Base-by-base conservation (phyloP, 2,797 vertebrate species). In the Poeciliopsis turneri region DNA sequence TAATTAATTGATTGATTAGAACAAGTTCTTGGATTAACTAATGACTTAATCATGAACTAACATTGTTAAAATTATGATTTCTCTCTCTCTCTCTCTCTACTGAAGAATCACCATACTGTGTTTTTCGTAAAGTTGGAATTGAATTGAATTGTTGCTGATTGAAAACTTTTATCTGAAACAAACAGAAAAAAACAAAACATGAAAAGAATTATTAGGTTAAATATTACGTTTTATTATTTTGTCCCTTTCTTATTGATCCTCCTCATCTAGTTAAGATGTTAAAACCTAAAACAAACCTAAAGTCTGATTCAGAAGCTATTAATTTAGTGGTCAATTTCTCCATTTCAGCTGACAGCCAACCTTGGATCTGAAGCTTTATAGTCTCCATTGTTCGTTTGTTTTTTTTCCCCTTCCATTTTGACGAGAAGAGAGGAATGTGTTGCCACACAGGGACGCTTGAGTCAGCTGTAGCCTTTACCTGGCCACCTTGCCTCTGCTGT, bases 261-360 rank as follows among this genome's bases (percentile, higher is more conserved):
- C 16, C 30, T 36, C 9, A 18, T 64, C 61, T 64, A 64, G 33
- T 16, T 15, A 33, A 33, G 30, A 10, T 20, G 3, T 23, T 68
- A 20, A 41, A 41, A 41, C 39, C 41, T 68, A 33, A 25, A 72
- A 80, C 76, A 82, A 78, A 46, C 59, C 53, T 75, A 71, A 53
- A 28, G 80, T 72, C 75, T 79, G 80, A 82, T 49, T 70, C 74
- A 76, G 61, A 59, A 74, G 51, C 49, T 74, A 53, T 82, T 74
- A 59, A 41, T 82, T 75, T 72, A 64, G 73, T 23, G 61, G 83
- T 80, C 80, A 13, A 41, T 75, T 78, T 43, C 70, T n/a, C 39
- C 55, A 12, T 8, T n/a, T 78, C 82, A 84, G 49, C 85, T 85
- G 82, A 75, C 82, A 86, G 72, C 43, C 76, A 79, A 46, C 23